Base-by-base conservation (phyloP, 2,888 invertebrate genomes). In the Cactoblastis cactorum region DNA sequence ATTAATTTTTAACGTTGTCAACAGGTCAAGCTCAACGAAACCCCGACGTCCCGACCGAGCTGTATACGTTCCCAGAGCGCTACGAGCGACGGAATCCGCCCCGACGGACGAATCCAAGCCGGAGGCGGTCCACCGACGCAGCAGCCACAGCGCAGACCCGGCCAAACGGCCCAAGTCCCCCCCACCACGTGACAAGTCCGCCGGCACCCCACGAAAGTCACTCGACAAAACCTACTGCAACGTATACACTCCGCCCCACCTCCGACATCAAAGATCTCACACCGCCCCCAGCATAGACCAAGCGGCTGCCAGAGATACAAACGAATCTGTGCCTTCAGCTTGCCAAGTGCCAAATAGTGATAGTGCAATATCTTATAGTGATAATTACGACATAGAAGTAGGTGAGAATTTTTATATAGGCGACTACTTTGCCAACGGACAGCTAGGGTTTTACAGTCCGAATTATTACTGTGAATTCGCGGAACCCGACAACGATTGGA, bases 11-110 rank as follows among this genome's bases (percentile, higher is more conserved):
- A n/a, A n/a, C n/a, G n/a, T n/a, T n/a, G n/a, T n/a, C n/a, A 41
- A 37, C 75, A 86, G 85, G 71, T 76, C 84, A 59, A 81, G 80
- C 49, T 76, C 87, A 49, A 67, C 80, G 41, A 87, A 77, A 62
- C 86, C 87, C 39, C 92, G 93, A 52, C 91, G 95, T 59, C 95
- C 95, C 45, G 95, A 95, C 78, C 92, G 94, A 35, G 95, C 94
- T 15, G 93, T 95, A 47, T 96, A 95, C 87, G 93, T 95, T 55
- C 95, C 95, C 54, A 91, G 94, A 69, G 94, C 93, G 54, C 88
- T 93, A 55, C 91, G 93, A 53, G 66, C 74, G 19, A 71, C 81
- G n/a, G 78, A 82, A 41, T 61, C 52, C 48, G 67, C 56, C 33
- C 49, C 59, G 4, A 45, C 61, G 3, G 75, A 77, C 28, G 80